A percentile compares a stretch with the other conserved stretches of the same genome.
phyloP scores from a whole-genome alignment of 2,113 vertebrate genomes.

The Tinamus guttatus region DNA sequence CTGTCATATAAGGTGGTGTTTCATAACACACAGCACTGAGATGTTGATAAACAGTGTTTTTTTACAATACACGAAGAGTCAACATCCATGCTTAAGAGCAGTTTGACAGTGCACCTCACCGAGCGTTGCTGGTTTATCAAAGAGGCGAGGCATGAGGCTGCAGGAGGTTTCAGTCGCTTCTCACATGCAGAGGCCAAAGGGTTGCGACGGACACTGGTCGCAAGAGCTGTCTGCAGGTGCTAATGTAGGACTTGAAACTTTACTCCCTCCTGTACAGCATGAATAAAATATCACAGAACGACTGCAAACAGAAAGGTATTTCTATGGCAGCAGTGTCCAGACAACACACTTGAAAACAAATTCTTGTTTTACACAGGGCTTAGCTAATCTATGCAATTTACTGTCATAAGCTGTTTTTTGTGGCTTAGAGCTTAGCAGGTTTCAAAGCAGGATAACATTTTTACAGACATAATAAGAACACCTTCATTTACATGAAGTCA shows the following conservation, averaged over 20 bases:
- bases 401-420: slow-evolving; percentile 36
- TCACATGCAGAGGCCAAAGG: not conserved
- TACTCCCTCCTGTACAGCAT: not conserved
- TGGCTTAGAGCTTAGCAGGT: slow-evolving; percentile 7
- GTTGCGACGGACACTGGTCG: not conserved
- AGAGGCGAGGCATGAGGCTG: not conserved
- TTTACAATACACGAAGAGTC: not conserved
- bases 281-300: slow-evolving; percentile 54
- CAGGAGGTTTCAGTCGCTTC: not conserved
- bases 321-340: not conserved
- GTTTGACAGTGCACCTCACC: not conserved
- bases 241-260: not conserved
- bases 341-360: slow-evolving; percentile 19
- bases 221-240: not conserved
- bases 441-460: slow-evolving; percentile 48
- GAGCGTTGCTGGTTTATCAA: not conserved
- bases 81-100: not conserved
- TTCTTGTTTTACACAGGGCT: slow-evolving; percentile 41
- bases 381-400: not conserved
- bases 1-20: not conserved
- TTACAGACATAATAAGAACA: slow-evolving; percentile 56
- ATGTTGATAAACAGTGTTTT: not conserved
- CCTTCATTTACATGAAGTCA: slow-evolving; percentile 3
- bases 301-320: not conserved
- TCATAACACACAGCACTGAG: not conserved